Evolutionary conservation across 2,113 vertebrate species (phyloP), one percentile per base, ranked within the genome.

Genomic region (Xiphophorus couchianus): DNA sequence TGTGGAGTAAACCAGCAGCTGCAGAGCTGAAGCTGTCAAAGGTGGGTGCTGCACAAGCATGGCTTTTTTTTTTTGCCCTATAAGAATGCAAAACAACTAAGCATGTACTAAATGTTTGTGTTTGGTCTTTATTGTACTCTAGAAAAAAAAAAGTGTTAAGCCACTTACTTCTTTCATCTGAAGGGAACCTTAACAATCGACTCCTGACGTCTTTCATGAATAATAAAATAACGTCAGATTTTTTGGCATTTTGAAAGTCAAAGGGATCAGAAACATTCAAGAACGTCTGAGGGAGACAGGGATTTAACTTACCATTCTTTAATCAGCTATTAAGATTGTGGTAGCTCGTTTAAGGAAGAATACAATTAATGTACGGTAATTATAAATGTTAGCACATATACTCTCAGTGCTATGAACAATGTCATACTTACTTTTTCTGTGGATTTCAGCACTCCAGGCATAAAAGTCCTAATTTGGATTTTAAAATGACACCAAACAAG

Each of bases 161-260:
- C 72, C 84, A 91, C 90, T 93, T 89, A 89, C 91, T 82, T 73
- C 22, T 61, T 87, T 73, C 31, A 66, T 74, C 65, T 71, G 67
- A 78, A 69, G 69, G 9, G 0, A 42, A 80, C 29, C 27, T 72
- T 33, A 82, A 67, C 69, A 81, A 83, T 44, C 65, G 67, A 48
- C 19, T 51, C 5, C 29, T 25, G 58, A 62, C 37, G 42, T 44
- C 63, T 25, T 48, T 27, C 19, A 44, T 44, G 35, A 74, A 30
- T 1, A 72, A 3, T 3, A 13, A 10, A 9, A 33, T 39, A 58
- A 10, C n/a, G 12, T 65, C 25, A 31, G 25, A 29, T 69, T 61
- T 2, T 17, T 11, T 37, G 10, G 62, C 35, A 29, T 63, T 30
- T 70, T 69, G 19, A 22, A 25, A 71, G 1, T 76, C 17, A 7